These are phyloP conservation scores for Andrena flavipes DNA, from an alignment of 2,888 invertebrate genomes.

Conservation along the genomic window DNA sequence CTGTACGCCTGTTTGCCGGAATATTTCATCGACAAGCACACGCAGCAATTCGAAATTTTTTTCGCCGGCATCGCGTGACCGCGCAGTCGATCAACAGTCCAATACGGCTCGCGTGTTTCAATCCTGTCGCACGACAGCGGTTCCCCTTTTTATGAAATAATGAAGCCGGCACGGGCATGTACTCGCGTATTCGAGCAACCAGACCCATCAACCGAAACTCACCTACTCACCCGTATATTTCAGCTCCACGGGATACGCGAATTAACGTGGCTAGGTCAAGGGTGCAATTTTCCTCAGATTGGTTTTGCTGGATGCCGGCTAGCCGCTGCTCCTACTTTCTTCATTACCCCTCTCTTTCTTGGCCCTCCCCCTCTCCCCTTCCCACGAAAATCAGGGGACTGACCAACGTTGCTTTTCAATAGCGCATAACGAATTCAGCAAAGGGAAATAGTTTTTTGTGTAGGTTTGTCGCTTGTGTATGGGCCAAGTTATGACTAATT, in stretches of 20 bases:
- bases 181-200: conserved; percentile 55
- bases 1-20: neutral
- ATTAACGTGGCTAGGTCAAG: conserved; percentile 76
- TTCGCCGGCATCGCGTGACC: conserved; percentile 61
- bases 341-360: neutral
- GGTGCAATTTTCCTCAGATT: conserved; percentile 75
- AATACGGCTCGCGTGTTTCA: conserved; percentile 71
- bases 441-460: neutral
- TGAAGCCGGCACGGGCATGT: conserved; percentile 32
- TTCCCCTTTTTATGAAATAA: conserved; percentile 64
- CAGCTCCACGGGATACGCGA: conserved; percentile 53
- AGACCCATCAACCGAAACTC: conserved; percentile 70
- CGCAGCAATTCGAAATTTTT: conserved; percentile 60
- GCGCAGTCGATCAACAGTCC: conserved; percentile 13
- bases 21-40: conserved; percentile 23
- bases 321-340: conserved; percentile 25
- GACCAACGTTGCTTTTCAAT: neutral
- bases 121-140: conserved; percentile 71
- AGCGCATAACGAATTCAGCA: neutral
- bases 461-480: neutral
- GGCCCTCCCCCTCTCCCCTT: neutral
- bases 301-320: conserved; percentile 59
- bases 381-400: neutral
- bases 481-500: too few species aligned
- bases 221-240: conserved; percentile 64